Conservation (phyloP, 2,113 vertebrate species). For the Ciconia stormi region DNA sequence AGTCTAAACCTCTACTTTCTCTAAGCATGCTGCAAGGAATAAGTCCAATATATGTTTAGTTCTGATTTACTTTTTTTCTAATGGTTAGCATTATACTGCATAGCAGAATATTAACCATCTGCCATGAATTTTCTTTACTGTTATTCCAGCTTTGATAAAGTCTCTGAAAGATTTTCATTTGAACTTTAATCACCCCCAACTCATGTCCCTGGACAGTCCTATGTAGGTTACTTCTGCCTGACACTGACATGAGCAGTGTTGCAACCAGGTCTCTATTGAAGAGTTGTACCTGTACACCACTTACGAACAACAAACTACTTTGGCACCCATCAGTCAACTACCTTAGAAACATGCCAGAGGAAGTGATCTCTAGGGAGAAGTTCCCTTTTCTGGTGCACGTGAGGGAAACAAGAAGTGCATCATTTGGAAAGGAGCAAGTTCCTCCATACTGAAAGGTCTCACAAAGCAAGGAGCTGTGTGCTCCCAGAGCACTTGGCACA, state of each 20-base stretch:
- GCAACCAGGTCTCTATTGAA: background rate
- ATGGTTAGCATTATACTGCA: background rate
- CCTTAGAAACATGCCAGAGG: background rate
- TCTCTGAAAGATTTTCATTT: background rate
- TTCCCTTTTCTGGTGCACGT: background rate
- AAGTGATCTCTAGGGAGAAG: background rate
- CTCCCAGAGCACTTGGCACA: background rate
- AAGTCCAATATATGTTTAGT: background rate
- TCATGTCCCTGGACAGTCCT: background rate
- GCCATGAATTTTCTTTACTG: background rate
- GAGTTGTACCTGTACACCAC: background rate
- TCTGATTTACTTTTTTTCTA: background rate
- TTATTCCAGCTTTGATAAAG: conserved; percentile 7
- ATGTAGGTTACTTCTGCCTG: background rate
- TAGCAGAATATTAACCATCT: background rate
- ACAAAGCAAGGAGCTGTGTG: background rate
- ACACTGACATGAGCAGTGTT: background rate
- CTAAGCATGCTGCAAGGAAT: background rate
- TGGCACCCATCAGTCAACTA: background rate
- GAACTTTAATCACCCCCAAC: background rate
- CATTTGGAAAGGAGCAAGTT: background rate
- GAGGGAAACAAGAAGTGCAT: background rate
- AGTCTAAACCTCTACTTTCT: background rate
- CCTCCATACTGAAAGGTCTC: background rate
- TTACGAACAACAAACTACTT: background rate